These are phyloP conservation scores for Pomacea canaliculata DNA, from an alignment of 2,888 invertebrate genomes.

Conservation along the genomic window DNA sequence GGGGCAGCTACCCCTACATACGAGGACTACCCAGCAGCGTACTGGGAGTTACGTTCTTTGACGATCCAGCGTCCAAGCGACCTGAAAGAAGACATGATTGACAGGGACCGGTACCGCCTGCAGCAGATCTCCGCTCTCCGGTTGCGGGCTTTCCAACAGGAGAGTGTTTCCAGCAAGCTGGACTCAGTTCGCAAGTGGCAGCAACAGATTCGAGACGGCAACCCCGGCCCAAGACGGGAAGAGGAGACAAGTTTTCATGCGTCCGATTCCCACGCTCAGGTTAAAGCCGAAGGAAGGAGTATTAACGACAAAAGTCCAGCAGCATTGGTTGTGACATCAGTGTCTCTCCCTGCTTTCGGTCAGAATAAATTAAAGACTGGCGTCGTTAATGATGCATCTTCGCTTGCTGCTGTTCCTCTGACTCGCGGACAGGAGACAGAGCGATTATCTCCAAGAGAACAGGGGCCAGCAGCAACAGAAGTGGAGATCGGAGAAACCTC, in stretches of 20 bases:
- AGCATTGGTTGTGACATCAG: too few relatives aligned
- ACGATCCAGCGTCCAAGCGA: slow-evolving; percentile 29
- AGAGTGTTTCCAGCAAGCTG: slow-evolving; percentile 5
- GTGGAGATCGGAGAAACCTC: not conserved
- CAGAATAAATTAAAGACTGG: too few relatives aligned
- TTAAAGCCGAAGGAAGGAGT: too few relatives aligned
- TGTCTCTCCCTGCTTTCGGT: too few relatives aligned
- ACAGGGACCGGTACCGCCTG: slow-evolving; percentile 33
- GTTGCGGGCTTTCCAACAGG: slow-evolving; percentile 28
- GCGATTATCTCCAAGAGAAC: too few relatives aligned
- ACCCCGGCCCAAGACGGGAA: not conserved
- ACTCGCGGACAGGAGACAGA: too few relatives aligned
- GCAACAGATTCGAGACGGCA: slow-evolving; percentile 7
- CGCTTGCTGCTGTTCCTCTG: too few relatives aligned
- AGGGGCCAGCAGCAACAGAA: too few relatives aligned
- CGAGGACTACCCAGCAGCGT: slow-evolving; percentile 24
- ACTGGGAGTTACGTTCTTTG: slow-evolving; percentile 34
- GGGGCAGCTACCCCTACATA: slow-evolving; percentile 19
- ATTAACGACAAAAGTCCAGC: too few relatives aligned
- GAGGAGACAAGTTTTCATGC: not conserved
- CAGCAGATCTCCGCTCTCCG: slow-evolving; percentile 33
- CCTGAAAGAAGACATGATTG: slow-evolving; percentile 35
- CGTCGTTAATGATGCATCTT: too few relatives aligned
- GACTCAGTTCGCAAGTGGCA: slow-evolving; percentile 27
- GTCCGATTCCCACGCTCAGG: too few relatives aligned